Evolutionary conservation across 30 jellyfish, hydroid and myxozoan species (phyloP), one percentile per base, ranked within the genome.

Genomic region (Catostylus mosaicus): DNA sequence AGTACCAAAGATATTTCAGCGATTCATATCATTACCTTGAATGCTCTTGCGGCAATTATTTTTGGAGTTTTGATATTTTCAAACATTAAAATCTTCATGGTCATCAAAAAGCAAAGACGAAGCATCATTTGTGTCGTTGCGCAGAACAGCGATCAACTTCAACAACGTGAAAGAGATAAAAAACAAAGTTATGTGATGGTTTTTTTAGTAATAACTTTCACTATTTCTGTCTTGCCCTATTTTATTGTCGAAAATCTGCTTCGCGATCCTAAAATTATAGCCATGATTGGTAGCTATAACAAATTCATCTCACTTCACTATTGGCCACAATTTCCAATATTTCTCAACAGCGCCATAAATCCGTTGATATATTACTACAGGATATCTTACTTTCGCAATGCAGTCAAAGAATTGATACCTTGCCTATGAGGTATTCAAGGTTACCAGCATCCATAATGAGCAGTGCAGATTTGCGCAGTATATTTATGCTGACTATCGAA

Each of bases 351-450:
- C 33, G 54, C 22, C 52, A 19, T 75, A 14, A 75, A 75, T 31
- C 86, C 86, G 1, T 1, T 75, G 9, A 61, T 75, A 1, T 75
- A 75, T 31, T 75, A 52, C 62, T 26, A 32, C 30, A 75, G 86
- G 26, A 30, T 38, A 27, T 9, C 9, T 12, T 75, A 22, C n/a
- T 46, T 75, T 24, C 60, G 73, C 35, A 56, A 18, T 16, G 86
- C 86, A 10, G 75, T 43, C 6, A 65, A 30, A 43, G 77, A 65
- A 43, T 1, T 65, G 10, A 1, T 65, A 1, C 26, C 26, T 30
- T 31, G 77, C 20, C 19, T 6, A 31, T 2, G 24, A 65, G 74
- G 8, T 6, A 43, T 43, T 6, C 54, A n/a, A n/a, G n/a, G n/a
- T n/a, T n/a, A n/a, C n/a, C n/a, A n/a, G n/a, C n/a, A n/a, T n/a